phyloP scores from a whole-genome alignment of 2,888 invertebrate genomes.

The Brachynemurus nebulosus region DNA sequence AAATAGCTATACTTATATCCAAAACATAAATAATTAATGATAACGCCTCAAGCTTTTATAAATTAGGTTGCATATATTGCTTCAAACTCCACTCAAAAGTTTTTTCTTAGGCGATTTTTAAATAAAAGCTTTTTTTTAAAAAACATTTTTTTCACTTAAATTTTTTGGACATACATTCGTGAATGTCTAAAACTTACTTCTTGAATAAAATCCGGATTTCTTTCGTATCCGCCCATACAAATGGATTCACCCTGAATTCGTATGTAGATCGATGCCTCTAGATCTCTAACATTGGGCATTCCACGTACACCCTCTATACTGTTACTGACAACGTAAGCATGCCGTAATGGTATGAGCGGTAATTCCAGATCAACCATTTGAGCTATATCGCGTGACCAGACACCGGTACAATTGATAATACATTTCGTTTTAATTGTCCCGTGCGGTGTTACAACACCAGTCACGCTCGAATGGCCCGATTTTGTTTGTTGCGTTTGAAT shows the following conservation, averaged over 20 bases:
- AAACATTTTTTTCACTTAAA: too few relatives aligned
- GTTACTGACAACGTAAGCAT: conserved; percentile 77
- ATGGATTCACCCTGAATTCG: conserved; percentile 73
- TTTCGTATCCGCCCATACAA: conserved; percentile 77
- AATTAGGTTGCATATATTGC: too few relatives aligned
- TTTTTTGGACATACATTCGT: too few relatives aligned
- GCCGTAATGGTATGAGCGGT: conserved; percentile 73
- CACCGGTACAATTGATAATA: conserved; percentile 69
- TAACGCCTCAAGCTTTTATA: too few relatives aligned
- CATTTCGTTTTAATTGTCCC: conserved; percentile 64
- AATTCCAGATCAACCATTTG: conserved; percentile 52
- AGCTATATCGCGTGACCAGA: conserved; percentile 67
- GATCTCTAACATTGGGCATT: conserved; percentile 73
- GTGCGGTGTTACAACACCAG: conserved; percentile 59
- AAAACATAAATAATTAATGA: too few relatives aligned
- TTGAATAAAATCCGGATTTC: conserved; percentile 67
- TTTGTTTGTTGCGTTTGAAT: conserved; percentile 52
- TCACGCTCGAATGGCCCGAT: conserved; percentile 52
- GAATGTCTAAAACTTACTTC: conserved; percentile 42
- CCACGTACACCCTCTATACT: conserved; percentile 58
- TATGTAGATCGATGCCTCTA: conserved; percentile 70
- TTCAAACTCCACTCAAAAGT: too few relatives aligned
- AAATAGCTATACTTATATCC: too few relatives aligned
- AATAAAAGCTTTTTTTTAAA: too few relatives aligned
- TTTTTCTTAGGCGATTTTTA: too few relatives aligned